Conservation (phyloP, 2,113 vertebrate genomes). For the Thunnus thynnus region DNA sequence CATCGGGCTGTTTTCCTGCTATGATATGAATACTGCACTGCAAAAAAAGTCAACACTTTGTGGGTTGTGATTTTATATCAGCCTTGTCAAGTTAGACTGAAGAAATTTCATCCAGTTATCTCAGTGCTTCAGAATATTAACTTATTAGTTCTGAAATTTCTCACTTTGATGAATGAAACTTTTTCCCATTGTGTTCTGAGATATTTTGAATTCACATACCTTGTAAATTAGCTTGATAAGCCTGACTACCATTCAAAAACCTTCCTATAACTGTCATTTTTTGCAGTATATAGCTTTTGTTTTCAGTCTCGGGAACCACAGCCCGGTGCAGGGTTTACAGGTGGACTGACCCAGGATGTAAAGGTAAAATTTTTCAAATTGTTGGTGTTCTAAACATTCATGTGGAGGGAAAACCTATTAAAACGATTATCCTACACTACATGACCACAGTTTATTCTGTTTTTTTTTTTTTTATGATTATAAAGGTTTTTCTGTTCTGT, state of each 20-base stretch:
- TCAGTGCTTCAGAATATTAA: neutral
- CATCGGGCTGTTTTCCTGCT: conserved; percentile 51
- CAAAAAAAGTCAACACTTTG: neutral
- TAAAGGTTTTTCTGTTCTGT: neutral
- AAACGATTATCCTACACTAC: no score
- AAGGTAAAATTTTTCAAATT: no score
- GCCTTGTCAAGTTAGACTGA: neutral
- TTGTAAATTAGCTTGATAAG: neutral
- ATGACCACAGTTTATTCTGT: no score
- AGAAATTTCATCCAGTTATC: neutral
- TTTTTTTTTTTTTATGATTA: neutral
- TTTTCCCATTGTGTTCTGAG: neutral
- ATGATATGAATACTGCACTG: conserved; percentile 41
- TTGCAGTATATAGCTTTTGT: neutral
- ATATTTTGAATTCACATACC: neutral
- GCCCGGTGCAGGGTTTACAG: neutral
- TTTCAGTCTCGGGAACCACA: neutral
- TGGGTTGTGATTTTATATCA: neutral
- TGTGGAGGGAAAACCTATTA: no score
- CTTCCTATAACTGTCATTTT: neutral
- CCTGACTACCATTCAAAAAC: neutral
- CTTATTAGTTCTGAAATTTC: neutral
- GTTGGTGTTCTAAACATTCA: no score
- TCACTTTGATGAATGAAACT: neutral
- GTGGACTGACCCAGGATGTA: neutral